Evolutionary conservation across 2,797 vertebrate species (phyloP).

Genomic region (Sebastes itinus): DNA sequence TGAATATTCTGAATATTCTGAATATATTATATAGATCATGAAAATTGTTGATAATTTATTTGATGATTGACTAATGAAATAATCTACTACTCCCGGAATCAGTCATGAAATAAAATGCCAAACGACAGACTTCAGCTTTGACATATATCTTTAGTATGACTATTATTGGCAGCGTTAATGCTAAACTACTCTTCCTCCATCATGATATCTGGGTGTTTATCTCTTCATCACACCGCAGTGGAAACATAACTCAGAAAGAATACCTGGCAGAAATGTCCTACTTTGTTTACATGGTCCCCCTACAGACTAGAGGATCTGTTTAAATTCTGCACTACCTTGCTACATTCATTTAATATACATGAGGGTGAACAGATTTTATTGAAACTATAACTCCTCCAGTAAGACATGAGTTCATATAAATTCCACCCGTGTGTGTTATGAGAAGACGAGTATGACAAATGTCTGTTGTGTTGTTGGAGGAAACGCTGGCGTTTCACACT

Average conservation of each 20-base stretch:
- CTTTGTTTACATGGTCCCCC: neutral
- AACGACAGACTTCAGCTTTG: neutral
- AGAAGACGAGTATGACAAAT: conserved; percentile 12
- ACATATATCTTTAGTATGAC: neutral
- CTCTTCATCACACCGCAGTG: neutral
- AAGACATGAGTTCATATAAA: neutral
- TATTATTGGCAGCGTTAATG: neutral
- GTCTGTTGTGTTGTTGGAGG: conserved; percentile 24
- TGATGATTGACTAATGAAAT: neutral
- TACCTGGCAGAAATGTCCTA: neutral
- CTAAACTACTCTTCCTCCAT: neutral
- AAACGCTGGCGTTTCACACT: conserved; percentile 17
- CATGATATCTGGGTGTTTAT: neutral
- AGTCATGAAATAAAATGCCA: neutral
- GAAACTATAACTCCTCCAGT: neutral
- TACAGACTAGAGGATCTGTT: neutral
- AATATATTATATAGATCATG: no score
- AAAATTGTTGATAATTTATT: no score
- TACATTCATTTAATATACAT: neutral
- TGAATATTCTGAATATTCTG: no score
- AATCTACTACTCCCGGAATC: neutral
- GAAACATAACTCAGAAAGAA: neutral
- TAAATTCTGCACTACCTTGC: no score
- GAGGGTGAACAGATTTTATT: neutral
- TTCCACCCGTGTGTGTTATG: neutral